phyloP scores from a whole-genome alignment of 2,888 invertebrate genomes.

The Tuta absoluta region DNA sequence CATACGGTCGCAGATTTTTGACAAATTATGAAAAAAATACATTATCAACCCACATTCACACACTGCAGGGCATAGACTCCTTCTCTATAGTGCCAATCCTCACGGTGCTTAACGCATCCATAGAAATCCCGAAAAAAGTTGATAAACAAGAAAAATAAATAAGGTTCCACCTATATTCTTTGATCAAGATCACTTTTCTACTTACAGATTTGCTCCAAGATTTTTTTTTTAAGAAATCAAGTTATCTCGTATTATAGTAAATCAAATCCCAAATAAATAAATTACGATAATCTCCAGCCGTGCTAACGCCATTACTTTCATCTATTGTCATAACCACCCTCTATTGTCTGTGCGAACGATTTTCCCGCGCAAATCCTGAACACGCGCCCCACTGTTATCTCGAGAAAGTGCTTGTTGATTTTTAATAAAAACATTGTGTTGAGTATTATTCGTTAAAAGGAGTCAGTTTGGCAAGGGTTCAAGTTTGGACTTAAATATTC shows the following conservation, averaged over 20 bases:
- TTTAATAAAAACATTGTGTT: constrained; percentile 23
- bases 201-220: too few relatives aligned
- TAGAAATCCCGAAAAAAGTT: too few relatives aligned
- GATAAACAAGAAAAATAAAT: too few relatives aligned
- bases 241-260: background rate
- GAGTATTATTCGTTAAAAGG: background rate
- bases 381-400: constrained; percentile 20
- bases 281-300: background rate
- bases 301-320: constrained; percentile 13
- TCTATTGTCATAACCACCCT: background rate
- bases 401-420: constrained; percentile 18
- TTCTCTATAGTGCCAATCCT: too few relatives aligned
- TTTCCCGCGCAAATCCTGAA: constrained; percentile 16
- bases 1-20: too few relatives aligned
- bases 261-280: constrained; percentile 15
- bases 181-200: too few relatives aligned
- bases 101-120: too few relatives aligned
- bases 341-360: constrained; percentile 6
- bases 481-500: background rate
- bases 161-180: too few relatives aligned
- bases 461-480: background rate
- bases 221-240: too few relatives aligned
- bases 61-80: too few relatives aligned
- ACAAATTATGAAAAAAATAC: too few relatives aligned
- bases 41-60: too few relatives aligned